A percentile compares a stretch with the other conserved stretches of the same genome.
phyloP scores from a whole-genome alignment of 2,888 invertebrate species.

The Luperina nickerlii region DNA sequence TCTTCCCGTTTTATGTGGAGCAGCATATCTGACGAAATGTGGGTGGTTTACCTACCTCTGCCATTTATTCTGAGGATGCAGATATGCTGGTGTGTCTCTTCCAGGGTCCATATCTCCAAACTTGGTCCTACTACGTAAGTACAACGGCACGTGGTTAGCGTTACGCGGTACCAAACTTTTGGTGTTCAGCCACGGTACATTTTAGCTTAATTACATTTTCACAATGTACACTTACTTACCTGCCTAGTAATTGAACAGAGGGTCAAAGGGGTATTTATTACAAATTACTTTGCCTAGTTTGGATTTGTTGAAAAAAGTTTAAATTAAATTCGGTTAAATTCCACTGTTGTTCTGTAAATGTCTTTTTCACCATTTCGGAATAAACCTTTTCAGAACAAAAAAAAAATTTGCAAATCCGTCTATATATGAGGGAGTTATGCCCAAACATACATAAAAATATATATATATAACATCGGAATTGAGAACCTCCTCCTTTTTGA shows the following conservation, averaged over 20 bases:
- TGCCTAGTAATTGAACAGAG: slow-evolving; percentile 52
- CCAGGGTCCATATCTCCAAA: slow-evolving; percentile 38
- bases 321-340: not conserved
- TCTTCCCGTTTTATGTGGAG: not conserved
- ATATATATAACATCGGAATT: too few relatives aligned
- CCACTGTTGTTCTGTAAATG: not conserved
- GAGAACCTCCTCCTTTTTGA: too few relatives aligned
- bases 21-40: not conserved
- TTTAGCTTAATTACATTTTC: slow-evolving; percentile 81
- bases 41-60: too few relatives aligned
- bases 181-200: slow-evolving; percentile 74
- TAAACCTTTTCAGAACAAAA: too few relatives aligned
- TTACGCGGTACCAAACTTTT: slow-evolving; percentile 77
- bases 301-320: slow-evolving; percentile 18
- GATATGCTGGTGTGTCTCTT: slow-evolving; percentile 29
- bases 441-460: too few relatives aligned
- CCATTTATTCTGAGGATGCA: too few relatives aligned
- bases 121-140: slow-evolving; percentile 68
- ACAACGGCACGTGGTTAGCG: slow-evolving; percentile 76
- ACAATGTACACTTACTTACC: slow-evolving; percentile 63
- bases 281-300: slow-evolving; percentile 49
- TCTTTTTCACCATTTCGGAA: not conserved
- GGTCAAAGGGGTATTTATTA: slow-evolving; percentile 55
- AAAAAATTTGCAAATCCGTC: too few relatives aligned
- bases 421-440: too few relatives aligned